Base-by-base conservation (phyloP, 2,797 vertebrate species). In the Poeciliopsis infans region DNA sequence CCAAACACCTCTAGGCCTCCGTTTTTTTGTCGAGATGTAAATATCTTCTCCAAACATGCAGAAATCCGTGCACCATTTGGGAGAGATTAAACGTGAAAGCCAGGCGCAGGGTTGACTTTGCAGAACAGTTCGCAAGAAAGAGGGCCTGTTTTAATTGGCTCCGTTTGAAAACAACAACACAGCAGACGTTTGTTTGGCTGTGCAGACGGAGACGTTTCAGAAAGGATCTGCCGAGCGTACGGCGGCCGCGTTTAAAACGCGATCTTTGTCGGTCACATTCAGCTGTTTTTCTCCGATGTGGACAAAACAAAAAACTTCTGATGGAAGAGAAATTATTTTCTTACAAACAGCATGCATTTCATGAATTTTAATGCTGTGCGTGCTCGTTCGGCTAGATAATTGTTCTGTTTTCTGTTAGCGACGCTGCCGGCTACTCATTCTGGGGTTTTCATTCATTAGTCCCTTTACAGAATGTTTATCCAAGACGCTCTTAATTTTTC, bases 101-200 rank as follows among this genome's bases (percentile, higher is more conserved):
- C 87, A 84, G 80, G 75, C 69, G 83, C 72, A 76, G 55, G 25
- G 41, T 47, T 78, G 79, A 74, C 74, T 86, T 79, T 79, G 57
- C 33, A 59, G 41, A 59, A 75, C 55, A 39, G 73, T 43, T 75
- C 68, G 53, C 45, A 53, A 79, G 71, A 64, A 82, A 79, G 76
- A 23, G 20, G 10, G 41, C 59, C 31, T 20, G 23, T 83, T 90
- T 90, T 89, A 87, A 83, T 85, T 90, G 87, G 76, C 82, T 88
- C 73, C 7, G 68, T 43, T 72, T 68, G 57, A 75, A 72, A 87
- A 85, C 66, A 86, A 80, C 79, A 87, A 81, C 76, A 69, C 20
- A 77, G 68, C 41, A 49, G 74, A 84, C 46, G 75, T 68, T 85
- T 85, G 75, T 53, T 83, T 84, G 75, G 43, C 79, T 33, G 33